A percentile compares a stretch with the other conserved stretches of the same genome.
These are phyloP conservation scores for Sporophila hypoxantha DNA, from an alignment of 2,113 vertebrate species.

Conservation along the genomic window DNA sequence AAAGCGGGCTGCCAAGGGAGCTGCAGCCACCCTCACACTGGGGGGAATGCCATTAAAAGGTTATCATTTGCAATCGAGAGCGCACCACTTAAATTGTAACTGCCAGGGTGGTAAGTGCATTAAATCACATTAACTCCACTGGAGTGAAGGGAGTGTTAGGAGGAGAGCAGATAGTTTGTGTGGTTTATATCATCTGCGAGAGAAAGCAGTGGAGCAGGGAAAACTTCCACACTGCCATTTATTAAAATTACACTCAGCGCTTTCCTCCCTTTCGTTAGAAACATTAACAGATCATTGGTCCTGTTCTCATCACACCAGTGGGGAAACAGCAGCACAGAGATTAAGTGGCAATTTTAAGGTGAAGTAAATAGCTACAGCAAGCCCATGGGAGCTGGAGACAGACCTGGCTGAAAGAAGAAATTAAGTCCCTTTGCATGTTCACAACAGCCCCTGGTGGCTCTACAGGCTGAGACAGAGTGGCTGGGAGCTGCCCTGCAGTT, in stretches of 20 bases:
- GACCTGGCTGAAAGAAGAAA: neutral
- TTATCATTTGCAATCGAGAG: neutral
- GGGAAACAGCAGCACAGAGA: neutral
- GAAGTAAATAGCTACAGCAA: neutral
- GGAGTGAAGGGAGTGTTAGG: neutral
- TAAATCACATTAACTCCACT: conserved; percentile 17
- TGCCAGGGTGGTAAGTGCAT: neutral
- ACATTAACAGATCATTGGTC: neutral
- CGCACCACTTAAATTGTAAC: neutral
- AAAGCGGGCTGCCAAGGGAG: neutral
- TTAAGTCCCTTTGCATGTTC: neutral
- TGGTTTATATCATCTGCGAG: neutral
- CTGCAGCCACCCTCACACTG: neutral
- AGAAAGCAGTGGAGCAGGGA: neutral
- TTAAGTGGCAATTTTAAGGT: neutral
- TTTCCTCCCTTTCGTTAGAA: neutral
- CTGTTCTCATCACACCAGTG: neutral
- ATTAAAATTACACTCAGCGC: conserved; percentile 28
- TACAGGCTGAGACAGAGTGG: neutral
- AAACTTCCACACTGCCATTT: neutral
- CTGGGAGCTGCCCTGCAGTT: neutral
- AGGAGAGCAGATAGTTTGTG: neutral
- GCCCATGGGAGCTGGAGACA: neutral
- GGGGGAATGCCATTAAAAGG: neutral
- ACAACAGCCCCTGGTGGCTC: neutral